Conservation (phyloP, 2,113 vertebrate genomes). For the Nycticebus coucang region DNA sequence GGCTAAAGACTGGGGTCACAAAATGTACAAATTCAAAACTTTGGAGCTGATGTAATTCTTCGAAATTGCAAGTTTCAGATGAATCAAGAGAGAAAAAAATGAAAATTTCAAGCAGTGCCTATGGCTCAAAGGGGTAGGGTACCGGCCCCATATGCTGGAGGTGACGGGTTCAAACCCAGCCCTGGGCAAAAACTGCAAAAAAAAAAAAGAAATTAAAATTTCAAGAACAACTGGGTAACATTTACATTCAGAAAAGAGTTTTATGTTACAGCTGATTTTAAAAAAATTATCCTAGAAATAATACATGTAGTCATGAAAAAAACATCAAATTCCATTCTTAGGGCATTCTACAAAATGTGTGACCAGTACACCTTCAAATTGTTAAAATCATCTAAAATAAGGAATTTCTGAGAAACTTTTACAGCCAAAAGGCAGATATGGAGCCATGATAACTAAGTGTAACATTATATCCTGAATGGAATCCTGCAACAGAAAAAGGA, state of each 20-base stretch:
- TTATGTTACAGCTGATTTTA: background rate
- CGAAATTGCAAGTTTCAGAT: background rate
- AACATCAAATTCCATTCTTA: background rate
- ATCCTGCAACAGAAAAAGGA: background rate
- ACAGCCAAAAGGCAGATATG: background rate
- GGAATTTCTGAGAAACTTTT: background rate
- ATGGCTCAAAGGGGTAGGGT: no score
- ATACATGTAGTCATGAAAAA: background rate
- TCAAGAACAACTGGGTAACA: background rate
- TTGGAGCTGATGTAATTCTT: background rate
- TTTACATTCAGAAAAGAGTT: background rate
- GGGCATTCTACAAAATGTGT: background rate
- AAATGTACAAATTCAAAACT: background rate
- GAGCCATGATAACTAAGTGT: background rate
- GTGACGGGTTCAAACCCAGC: no score
- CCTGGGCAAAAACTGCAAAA: background rate
- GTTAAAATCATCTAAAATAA: background rate
- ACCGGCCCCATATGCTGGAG: no score
- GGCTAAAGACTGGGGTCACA: background rate
- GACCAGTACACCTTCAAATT: background rate
- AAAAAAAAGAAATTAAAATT: background rate
- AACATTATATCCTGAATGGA: background rate
- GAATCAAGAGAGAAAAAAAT: background rate
- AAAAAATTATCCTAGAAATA: background rate
- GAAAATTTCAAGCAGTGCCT: background rate